These are phyloP conservation scores for Nyctibius grandis DNA, from an alignment of 2,797 vertebrate genomes.

Conservation along the genomic window DNA sequence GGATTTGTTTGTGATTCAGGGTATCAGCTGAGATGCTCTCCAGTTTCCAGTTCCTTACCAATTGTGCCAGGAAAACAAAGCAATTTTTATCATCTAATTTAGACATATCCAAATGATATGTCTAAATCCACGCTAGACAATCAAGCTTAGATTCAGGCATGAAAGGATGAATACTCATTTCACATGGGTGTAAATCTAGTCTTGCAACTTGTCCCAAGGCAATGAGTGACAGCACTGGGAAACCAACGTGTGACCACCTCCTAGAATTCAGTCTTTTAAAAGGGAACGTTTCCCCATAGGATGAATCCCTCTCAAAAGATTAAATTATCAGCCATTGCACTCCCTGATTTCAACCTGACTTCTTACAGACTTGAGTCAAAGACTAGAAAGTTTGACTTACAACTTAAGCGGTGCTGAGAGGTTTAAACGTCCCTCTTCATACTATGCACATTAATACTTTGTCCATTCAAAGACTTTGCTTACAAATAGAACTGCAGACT, in stretches of 20 bases:
- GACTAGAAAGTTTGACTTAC: background rate
- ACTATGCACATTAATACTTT: background rate
- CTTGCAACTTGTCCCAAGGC: background rate
- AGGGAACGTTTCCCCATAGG: background rate
- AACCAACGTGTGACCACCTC: background rate
- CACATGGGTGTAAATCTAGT: background rate
- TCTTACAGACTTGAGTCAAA: background rate
- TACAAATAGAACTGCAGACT: constrained; percentile 25
- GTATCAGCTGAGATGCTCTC: background rate
- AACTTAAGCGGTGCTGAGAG: background rate
- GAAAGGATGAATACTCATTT: background rate
- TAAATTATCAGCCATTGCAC: background rate
- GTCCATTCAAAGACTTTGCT: background rate
- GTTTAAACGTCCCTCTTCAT: background rate
- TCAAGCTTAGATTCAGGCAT: background rate
- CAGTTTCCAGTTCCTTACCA: background rate
- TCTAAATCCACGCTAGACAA: background rate
- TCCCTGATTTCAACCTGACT: background rate
- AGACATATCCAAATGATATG: background rate
- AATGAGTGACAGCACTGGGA: background rate
- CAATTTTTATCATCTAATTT: background rate
- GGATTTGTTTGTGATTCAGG: background rate
- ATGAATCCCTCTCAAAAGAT: background rate
- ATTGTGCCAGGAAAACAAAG: background rate
- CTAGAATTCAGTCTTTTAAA: constrained; percentile 15